Evolutionary conservation across 2,113 vertebrate species (phyloP).

Genomic region (Clarias macrocephalus): DNA sequence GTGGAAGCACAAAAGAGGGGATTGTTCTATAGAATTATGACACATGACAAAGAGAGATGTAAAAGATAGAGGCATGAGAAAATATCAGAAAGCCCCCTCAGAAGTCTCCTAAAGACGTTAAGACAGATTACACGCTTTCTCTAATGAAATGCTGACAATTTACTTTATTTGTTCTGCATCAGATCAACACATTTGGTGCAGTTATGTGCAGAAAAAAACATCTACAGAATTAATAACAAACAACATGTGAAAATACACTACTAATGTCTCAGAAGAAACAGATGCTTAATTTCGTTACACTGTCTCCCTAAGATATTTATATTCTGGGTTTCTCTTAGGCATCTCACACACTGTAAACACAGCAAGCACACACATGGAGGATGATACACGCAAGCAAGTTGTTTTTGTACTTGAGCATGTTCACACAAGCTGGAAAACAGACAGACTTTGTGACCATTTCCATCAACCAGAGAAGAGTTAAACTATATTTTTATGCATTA

Average conservation of each 20-base stretch:
- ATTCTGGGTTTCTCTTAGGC: neutral
- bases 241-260: neutral
- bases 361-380: neutral
- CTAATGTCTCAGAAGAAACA: neutral
- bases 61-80: no score
- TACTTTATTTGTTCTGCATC: neutral
- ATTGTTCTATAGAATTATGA: no score
- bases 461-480: conserved; percentile 1
- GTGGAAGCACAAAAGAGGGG: no score
- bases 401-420: neutral
- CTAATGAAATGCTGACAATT: neutral
- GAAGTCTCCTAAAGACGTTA: neutral
- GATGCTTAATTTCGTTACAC: neutral
- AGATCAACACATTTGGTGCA: neutral
- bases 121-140: neutral
- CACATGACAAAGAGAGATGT: no score
- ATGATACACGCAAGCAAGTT: neutral
- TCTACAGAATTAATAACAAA: neutral
- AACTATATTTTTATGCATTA: no score
- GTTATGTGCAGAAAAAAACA: neutral
- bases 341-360: conserved; percentile 17
- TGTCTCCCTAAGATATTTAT: conserved; percentile 23
- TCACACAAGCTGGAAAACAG: conserved; percentile 13
- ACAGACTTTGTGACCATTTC: neutral
- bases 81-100: no score